Conservation (phyloP, 1,140 invertebrate genomes). For the Eupristina koningsbergeri region DNA sequence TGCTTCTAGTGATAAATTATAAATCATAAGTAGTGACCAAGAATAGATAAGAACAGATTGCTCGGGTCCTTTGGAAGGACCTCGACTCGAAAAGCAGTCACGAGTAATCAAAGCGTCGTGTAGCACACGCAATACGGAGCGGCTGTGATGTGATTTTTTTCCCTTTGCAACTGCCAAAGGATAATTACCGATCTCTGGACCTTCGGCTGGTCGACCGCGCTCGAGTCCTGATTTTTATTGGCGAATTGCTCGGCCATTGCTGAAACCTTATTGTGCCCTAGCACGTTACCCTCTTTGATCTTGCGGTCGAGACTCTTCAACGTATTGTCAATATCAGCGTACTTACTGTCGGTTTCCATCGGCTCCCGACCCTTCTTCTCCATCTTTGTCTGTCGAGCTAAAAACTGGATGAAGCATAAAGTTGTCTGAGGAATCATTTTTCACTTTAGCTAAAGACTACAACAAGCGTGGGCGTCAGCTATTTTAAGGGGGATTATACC, state of each 20-base stretch:
- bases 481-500: slow-evolving; percentile 24
- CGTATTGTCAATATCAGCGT: slow-evolving; percentile 84
- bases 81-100: neutral
- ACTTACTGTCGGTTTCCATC: slow-evolving; percentile 77
- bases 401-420: slow-evolving; percentile 77
- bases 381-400: slow-evolving; percentile 85
- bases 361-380: slow-evolving; percentile 77
- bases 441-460: neutral
- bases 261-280: slow-evolving; percentile 90
- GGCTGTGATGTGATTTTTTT: slow-evolving; percentile 49
- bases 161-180: slow-evolving; percentile 50
- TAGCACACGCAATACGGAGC: slow-evolving; percentile 49
- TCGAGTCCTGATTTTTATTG: slow-evolving; percentile 74
- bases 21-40: neutral
- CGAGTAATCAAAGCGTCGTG: slow-evolving; percentile 24
- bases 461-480: neutral
- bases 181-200: slow-evolving; percentile 79
- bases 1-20: neutral
- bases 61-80: no score
- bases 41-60: no score
- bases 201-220: slow-evolving; percentile 69
- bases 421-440: slow-evolving; percentile 56
- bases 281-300: slow-evolving; percentile 83
- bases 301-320: slow-evolving; percentile 86
- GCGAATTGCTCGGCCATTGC: slow-evolving; percentile 87